Conservation (phyloP, 2,797 vertebrate species). For the Chiroxiphia lanceolata region DNA sequence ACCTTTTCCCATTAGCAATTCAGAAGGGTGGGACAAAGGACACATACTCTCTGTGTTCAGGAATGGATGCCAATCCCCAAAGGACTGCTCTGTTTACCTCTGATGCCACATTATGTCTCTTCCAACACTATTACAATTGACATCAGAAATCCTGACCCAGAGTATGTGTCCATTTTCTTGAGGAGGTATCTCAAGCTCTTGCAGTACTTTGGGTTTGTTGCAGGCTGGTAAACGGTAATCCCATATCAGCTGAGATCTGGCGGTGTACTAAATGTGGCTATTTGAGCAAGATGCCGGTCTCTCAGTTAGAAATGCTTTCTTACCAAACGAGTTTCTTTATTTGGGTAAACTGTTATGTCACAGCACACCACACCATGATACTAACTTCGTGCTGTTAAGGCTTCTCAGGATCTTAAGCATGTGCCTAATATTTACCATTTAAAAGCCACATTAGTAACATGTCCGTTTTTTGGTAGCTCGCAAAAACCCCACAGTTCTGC, state of each 20-base stretch:
- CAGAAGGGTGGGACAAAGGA: background rate
- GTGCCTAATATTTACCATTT: background rate
- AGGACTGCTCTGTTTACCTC: background rate
- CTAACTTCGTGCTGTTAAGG: background rate
- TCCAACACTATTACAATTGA: background rate
- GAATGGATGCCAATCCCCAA: background rate
- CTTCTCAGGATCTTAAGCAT: background rate
- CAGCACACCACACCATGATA: background rate
- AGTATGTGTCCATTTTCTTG: background rate
- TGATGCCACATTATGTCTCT: background rate
- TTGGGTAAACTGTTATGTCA: background rate
- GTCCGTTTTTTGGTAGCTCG: background rate
- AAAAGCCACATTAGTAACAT: background rate
- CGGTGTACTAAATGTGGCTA: background rate
- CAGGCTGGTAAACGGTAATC: background rate
- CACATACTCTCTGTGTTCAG: accelerated
- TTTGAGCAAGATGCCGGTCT: background rate
- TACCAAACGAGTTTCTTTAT: background rate
- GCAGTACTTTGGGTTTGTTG: background rate
- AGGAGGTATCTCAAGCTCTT: background rate
- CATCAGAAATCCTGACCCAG: background rate
- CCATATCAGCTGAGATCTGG: background rate
- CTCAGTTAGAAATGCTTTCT: background rate
- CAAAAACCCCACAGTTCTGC: background rate
- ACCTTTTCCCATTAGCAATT: background rate